Evolutionary conservation across 2,113 vertebrate species (phyloP), one percentile per base, ranked within the genome.

Genomic region (Perognathus longimembris): DNA sequence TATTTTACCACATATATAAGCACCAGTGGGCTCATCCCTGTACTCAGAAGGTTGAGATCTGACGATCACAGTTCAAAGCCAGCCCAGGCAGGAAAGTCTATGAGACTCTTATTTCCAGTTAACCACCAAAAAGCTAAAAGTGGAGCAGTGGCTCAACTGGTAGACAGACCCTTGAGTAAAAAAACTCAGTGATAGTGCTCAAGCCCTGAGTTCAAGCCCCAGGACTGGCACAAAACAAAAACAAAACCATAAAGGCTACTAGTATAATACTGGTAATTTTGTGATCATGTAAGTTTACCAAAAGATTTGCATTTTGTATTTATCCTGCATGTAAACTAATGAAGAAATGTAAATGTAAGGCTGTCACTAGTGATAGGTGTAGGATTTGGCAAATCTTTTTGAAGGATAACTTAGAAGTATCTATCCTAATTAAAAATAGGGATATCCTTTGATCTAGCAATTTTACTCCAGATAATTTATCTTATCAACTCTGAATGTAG

Each of bases 251-350:
- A 82, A 2, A 93, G 50, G 84, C 36, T 91, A 36, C 20, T 40
- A 9, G 24, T 80, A 84, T 1, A 66, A 76, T 89, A 57, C 36
- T 83, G 87, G 63, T 90, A 84, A 57, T 87, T 34, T 45, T 12
- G 12, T 45, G n/a, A 61, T 69, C 11, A 79, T 67, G 61, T 42
- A 74, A 69, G 74, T 87, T 79, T 79, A 94, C 81, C 28, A 83
- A 83, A 94, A 17, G 9, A 67, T 81, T 70, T 91, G 7, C 79
- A 38, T 80, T 92, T 63, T 79, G 45, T 92, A 79, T 76, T 83
- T 83, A 92, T 57, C 17, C 57, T 88, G 50, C 24, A 71, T 54
- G 61, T 7, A 30, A 85, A 71, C 32, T 80, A 32, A 38, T 93
- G 59, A 45, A 45, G 45, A 11, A 45, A 45, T 74, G 5, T 83